These are phyloP conservation scores for Phlogophora meticulosa DNA, from an alignment of 2,888 invertebrate genomes.

Conservation along the genomic window DNA sequence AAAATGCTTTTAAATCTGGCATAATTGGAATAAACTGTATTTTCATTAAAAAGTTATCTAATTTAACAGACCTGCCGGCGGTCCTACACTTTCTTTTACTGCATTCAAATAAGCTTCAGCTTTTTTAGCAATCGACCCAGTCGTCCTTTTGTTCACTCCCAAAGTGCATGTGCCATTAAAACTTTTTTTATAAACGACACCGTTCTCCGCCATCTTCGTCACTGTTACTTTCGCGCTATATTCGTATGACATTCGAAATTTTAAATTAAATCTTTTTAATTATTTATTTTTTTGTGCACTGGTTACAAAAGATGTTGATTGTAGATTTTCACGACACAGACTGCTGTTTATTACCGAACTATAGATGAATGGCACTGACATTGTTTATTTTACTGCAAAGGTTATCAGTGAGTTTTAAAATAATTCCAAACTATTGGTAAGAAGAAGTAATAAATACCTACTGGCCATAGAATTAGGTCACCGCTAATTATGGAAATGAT, in stretches of 20 bases:
- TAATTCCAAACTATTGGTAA: slow-evolving; percentile 57
- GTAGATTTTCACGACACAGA: slow-evolving; percentile 67
- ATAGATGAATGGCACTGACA: slow-evolving; percentile 43
- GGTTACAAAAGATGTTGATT: slow-evolving; percentile 61
- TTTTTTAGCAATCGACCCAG: slow-evolving; percentile 81
- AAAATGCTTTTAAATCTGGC: too few species aligned
- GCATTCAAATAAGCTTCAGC: slow-evolving; percentile 85
- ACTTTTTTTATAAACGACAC: slow-evolving; percentile 77
- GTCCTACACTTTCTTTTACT: slow-evolving; percentile 79
- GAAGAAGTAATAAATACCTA: slow-evolving; percentile 29
- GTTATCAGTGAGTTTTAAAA: slow-evolving; percentile 74
- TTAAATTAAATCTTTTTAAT: slow-evolving; percentile 20
- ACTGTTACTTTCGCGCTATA: slow-evolving; percentile 81
- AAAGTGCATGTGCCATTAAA: slow-evolving; percentile 79
- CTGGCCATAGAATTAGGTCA: slow-evolving; percentile 68
- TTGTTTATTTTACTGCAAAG: slow-evolving; percentile 69
- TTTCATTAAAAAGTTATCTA: not conserved
- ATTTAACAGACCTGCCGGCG: slow-evolving; percentile 67
- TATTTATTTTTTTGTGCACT: slow-evolving; percentile 30
- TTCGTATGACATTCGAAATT: slow-evolving; percentile 77
- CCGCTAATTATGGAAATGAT: slow-evolving; percentile 64
- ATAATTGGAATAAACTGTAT: not conserved
- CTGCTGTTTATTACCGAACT: slow-evolving; percentile 55
- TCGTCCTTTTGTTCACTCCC: slow-evolving; percentile 76
- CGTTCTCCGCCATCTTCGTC: slow-evolving; percentile 79